phyloP scores from a whole-genome alignment of 2,797 vertebrate species.

The Acanthopagrus latus region DNA sequence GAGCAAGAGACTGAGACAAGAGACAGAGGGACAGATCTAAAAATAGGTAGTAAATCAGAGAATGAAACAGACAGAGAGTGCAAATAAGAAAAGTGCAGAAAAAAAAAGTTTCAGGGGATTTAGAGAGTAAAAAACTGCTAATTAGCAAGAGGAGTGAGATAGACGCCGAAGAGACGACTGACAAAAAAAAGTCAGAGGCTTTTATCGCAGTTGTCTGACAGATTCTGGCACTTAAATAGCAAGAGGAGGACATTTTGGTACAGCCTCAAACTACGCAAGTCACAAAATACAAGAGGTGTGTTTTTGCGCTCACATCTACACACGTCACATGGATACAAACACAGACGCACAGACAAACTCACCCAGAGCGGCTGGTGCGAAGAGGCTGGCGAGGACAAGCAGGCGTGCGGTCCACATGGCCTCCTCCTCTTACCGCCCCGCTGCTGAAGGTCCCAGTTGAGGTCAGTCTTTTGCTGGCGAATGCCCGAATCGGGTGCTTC shows the following conservation, averaged over 20 bases:
- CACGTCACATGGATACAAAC: constrained; percentile 1
- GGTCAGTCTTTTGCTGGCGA: constrained; percentile 69
- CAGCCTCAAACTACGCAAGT: constrained; percentile 41
- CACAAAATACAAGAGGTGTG: constrained; percentile 15
- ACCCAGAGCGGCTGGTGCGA: constrained; percentile 91
- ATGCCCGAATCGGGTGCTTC: constrained; percentile 53
- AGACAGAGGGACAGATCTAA: constrained; percentile 60
- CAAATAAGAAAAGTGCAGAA: constrained; percentile 26
- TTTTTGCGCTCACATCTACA: constrained; percentile 31
- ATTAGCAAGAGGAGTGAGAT: constrained; percentile 55
- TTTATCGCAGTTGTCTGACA: constrained; percentile 52
- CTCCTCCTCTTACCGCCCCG: constrained; percentile 83
- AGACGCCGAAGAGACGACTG: constrained; percentile 38
- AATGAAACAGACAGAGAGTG: constrained; percentile 23
- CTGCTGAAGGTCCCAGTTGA: constrained; percentile 72
- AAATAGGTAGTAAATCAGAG: constrained; percentile 49
- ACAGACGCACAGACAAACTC: constrained; percentile 71
- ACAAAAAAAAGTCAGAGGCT: constrained; percentile 45
- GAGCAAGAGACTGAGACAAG: constrained; percentile 43
- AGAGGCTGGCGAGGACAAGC: constrained; percentile 91
- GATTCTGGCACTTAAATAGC: constrained; percentile 40
- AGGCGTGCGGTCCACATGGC: constrained; percentile 96
- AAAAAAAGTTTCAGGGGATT: constrained; percentile 48
- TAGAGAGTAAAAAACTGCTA: constrained; percentile 50
- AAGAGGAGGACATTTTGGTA: constrained; percentile 40